Evolutionary conservation across 2,797 vertebrate genomes (phyloP), one percentile per base, ranked within the genome.

Genomic region (Tympanoctomys barrerae): DNA sequence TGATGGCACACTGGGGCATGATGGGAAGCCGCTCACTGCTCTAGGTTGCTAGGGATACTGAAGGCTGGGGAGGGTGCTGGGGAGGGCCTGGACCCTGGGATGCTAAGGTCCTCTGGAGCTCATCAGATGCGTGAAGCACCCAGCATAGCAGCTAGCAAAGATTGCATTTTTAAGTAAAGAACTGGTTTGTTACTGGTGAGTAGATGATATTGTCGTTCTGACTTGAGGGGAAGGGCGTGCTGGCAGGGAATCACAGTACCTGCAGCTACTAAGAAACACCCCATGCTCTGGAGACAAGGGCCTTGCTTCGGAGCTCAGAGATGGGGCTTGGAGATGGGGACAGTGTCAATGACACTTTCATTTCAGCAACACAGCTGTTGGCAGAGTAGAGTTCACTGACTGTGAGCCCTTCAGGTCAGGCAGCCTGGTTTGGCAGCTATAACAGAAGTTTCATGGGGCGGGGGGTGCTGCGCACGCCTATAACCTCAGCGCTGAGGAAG

Each of bases 151-250:
- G 57, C 52, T 80, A 73, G 75, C 16, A 78, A 87, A 87, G 24
- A 87, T 22, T 68, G 57, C 11, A 24, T 24, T 90, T 88, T 91
- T 52, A 91, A 95, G 77, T 39, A 77, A 61, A 90, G 26, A 88
- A 64, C 64, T 33, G 1, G 61, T 89, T 95, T 93, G 46, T 57
- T 75, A 68, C 49, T 78, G 49, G 36, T 54, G 6, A 61, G 89
- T 31, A 91, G 52, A 33, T 49, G 59, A n/a, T 28, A 21, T 22
- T 79, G 18, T 46, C 36, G 64, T 12, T 82, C 19, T 49, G 82
- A 36, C 66, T 57, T 80, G 54, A 59, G 52, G 85, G 70, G 59
- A 70, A 77, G 18, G 4, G 2, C 62, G n/a, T 86, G 80, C 46
- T 4, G 1, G 79, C 24, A 73, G 75, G 68, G 19, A 82, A 71